Base-by-base conservation (phyloP, 1,140 invertebrate species). In the Armadillidium nasatum region DNA sequence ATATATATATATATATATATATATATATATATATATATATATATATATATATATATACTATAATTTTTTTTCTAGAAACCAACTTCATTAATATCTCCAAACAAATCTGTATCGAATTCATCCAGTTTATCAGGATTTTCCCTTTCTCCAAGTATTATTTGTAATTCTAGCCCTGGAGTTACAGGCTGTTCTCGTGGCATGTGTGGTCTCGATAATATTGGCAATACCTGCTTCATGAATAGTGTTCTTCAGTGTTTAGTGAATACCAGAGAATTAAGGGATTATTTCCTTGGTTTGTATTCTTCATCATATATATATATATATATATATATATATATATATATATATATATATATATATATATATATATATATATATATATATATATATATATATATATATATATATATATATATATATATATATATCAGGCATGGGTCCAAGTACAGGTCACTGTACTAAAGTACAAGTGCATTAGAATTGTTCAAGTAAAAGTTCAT, bases 191-290 rank as follows among this genome's bases (percentile, higher is more conserved):
- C 75, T n/a, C 86, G 87, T 19, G 88, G 88, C 50, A 81, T 88
- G n/a, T 88, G 87, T 84, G 88, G 88, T 6, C 82, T 89, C 13
- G 84, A 84, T 73, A 90, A 90, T 82, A 83, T 90, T 43, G 89
- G 89, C 23, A 90, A 90, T 82, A 90, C 89, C 1, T 90, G 89
- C 81, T 90, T 90, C 81, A 90, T 89, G 88, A 89, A 89, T 82
- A 86, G 86, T 78, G 87, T 88, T 44, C 74, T 88, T 21, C 87
- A 88, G 81, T 85, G 84, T 76, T 80, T 88, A n/a, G 83, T 85
- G 21, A 84, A 84, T 74, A 84, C 83, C 44, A 71, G 77, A 75
- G 83, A 84, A 71, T 80, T 84, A 44, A 72, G 81, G 33, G 82
- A 84, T 76, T 87, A 85, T 78, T 87, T 87, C 79, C 81, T 86